phyloP scores from a whole-genome alignment of 2,113 vertebrate species.

The Lota lota region DNA sequence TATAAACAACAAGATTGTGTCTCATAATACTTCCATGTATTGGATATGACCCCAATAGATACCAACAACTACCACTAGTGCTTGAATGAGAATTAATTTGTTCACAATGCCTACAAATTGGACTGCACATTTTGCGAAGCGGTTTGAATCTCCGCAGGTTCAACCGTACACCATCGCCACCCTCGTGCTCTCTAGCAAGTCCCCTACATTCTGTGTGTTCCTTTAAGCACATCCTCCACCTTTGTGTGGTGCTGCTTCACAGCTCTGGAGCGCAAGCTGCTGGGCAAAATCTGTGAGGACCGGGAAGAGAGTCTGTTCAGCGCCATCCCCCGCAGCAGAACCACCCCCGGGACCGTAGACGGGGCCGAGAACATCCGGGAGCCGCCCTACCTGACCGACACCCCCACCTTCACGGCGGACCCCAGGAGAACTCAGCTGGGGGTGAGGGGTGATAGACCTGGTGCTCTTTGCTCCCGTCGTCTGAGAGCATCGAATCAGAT shows the following conservation, averaged over 20 bases:
- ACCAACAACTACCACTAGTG: no score
- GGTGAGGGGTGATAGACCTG: slow-evolving; percentile 33
- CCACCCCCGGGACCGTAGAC: slow-evolving; percentile 41
- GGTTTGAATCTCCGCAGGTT: no score
- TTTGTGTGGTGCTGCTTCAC: slow-evolving; percentile 13
- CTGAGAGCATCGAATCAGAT: no score
- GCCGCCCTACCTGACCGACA: slow-evolving; percentile 37
- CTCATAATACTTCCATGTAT: no score
- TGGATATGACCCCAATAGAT: no score
- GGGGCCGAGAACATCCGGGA: slow-evolving; percentile 15
- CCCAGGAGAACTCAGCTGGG: slow-evolving; percentile 29
- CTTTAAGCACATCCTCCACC: not conserved
- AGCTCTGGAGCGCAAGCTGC: slow-evolving; percentile 78
- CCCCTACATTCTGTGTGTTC: slow-evolving; percentile 1
- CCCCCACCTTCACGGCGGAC: slow-evolving; percentile 41
- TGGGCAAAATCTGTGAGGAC: slow-evolving; percentile 76
- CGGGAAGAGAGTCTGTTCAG: slow-evolving; percentile 55
- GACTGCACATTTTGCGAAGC: no score
- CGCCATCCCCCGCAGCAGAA: slow-evolving; percentile 33
- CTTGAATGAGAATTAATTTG: no score
- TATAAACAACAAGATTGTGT: no score
- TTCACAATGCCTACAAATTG: no score
- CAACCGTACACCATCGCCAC: not conserved
- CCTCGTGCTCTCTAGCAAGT: not conserved
- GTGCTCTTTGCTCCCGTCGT: no score